These are phyloP conservation scores for Cryptocheilus praepositus DNA, from an alignment of 2,888 invertebrate species.

Conservation along the genomic window DNA sequence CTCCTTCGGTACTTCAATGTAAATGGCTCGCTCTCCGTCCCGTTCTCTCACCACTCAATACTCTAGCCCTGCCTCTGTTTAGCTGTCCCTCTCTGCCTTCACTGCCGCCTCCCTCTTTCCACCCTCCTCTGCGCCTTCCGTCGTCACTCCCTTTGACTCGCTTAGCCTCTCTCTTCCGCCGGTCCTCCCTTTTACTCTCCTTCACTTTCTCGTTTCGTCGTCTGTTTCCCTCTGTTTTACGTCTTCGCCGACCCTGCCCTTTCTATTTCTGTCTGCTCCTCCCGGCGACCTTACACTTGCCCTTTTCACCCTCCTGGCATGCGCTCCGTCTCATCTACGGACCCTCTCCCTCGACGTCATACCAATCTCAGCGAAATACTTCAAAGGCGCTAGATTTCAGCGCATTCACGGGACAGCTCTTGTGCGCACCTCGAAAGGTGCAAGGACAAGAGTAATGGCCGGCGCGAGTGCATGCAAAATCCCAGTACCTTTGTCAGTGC, in stretches of 20 bases:
- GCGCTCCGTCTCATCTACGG: conserved; percentile 10
- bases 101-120: not conserved
- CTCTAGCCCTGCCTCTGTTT: no score
- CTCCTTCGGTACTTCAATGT: conserved; percentile 38
- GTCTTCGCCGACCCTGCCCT: not conserved
- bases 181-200: not conserved
- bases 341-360: conserved; percentile 13
- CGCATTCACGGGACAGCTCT: no score
- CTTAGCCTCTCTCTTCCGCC: not conserved
- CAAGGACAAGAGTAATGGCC: no score
- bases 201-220: not conserved
- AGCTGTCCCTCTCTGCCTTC: no score
- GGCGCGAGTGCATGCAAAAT: no score
- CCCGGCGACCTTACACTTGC: not conserved
- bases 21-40: conserved; percentile 35
- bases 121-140: not conserved
- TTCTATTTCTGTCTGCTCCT: conserved; percentile 1
- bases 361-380: conserved; percentile 11
- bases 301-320: not conserved
- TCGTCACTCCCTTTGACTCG: not conserved
- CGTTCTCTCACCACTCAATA: not conserved
- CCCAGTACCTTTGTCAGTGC: no score
- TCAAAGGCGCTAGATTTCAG: conserved; percentile 10
- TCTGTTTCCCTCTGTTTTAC: not conserved
- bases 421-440: no score